Evolutionary conservation across 2,113 vertebrate species (phyloP).

Genomic region (Plectropomus leopardus): DNA sequence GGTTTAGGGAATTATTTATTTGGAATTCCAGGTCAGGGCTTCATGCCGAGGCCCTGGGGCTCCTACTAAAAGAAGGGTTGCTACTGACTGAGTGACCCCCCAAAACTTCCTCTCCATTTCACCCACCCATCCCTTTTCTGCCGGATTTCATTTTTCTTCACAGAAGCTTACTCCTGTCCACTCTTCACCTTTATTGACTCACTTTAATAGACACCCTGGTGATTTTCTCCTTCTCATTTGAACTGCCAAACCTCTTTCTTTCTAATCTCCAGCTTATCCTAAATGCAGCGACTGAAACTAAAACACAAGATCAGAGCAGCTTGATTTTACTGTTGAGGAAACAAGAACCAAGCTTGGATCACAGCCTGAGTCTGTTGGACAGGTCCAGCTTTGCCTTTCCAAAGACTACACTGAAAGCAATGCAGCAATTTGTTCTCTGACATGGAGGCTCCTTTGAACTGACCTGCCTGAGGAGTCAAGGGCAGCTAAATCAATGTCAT

Average conservation of each 20-base stretch:
- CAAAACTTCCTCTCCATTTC: conserved; percentile 27
- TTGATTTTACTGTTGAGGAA: conserved; percentile 10
- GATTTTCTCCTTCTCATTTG: neutral
- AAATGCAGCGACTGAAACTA: conserved; percentile 23
- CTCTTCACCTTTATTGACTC: conserved; percentile 20
- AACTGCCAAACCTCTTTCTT: neutral
- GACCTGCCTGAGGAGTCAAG: conserved; percentile 13
- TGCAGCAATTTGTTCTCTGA: conserved; percentile 31
- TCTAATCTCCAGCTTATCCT: conserved; percentile 11
- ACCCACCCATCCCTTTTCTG: neutral
- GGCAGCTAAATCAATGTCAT: conserved; percentile 12
- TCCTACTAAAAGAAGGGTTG: conserved; percentile 33
- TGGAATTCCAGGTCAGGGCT: conserved; percentile 77
- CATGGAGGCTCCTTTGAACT: conserved; percentile 23
- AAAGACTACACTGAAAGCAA: conserved; percentile 30
- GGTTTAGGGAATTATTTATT: conserved; percentile 71
- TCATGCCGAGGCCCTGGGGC: conserved; percentile 48
- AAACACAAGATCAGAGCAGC: conserved; percentile 15
- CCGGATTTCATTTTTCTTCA: conserved; percentile 22
- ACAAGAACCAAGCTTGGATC: conserved; percentile 14
- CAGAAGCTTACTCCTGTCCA: conserved; percentile 13
- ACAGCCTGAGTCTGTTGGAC: conserved; percentile 16
- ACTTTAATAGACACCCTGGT: neutral
- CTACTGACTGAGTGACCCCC: conserved; percentile 55
- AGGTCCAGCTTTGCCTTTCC: conserved; percentile 19